Percentiles rank a stretch among this genome's conserved stretches.
These are phyloP conservation scores for Magallana angulata DNA, from an alignment of 1,140 invertebrate species.

Conservation along the genomic window DNA sequence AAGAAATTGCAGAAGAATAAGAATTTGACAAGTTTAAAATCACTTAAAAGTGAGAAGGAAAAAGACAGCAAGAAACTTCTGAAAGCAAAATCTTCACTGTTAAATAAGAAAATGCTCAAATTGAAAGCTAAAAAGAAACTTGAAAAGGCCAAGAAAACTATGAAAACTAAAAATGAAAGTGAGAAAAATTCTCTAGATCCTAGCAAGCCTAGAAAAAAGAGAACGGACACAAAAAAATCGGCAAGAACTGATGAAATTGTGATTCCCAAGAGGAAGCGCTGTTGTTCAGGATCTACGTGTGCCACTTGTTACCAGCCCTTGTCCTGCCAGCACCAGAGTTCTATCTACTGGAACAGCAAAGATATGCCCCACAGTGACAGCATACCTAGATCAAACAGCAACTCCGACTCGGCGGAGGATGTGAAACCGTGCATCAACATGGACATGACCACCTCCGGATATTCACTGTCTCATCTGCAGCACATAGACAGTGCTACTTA, in stretches of 20 bases:
- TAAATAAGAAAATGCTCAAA: constrained; percentile 36
- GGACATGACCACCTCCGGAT: neutral
- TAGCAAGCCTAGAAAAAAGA: constrained; percentile 36
- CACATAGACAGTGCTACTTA: constrained; percentile 44
- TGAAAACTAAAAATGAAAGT: constrained; percentile 27
- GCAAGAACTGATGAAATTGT: constrained; percentile 42
- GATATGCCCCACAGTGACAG: constrained; percentile 3
- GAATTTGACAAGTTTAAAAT: neutral
- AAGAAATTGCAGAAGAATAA: constrained; percentile 13
- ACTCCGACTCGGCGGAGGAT: neutral
- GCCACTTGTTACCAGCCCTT: constrained; percentile 41
- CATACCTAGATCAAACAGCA: neutral
- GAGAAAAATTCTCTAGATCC: neutral
- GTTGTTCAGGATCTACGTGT: constrained; percentile 39
- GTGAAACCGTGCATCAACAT: constrained; percentile 8
- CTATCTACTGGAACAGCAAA: constrained; percentile 19
- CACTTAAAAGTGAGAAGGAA: neutral
- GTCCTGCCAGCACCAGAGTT: constrained; percentile 1
- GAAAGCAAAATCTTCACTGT: neutral
- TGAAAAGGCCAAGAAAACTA: constrained; percentile 6
- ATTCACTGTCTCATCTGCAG: constrained; percentile 37
- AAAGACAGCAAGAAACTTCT: neutral
- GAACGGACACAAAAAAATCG: constrained; percentile 24
- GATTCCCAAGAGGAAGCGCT: constrained; percentile 30
- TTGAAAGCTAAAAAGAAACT: neutral